These are phyloP conservation scores for Sebastes trivittatus DNA, from an alignment of 2,797 vertebrate species.

Conservation along the genomic window DNA sequence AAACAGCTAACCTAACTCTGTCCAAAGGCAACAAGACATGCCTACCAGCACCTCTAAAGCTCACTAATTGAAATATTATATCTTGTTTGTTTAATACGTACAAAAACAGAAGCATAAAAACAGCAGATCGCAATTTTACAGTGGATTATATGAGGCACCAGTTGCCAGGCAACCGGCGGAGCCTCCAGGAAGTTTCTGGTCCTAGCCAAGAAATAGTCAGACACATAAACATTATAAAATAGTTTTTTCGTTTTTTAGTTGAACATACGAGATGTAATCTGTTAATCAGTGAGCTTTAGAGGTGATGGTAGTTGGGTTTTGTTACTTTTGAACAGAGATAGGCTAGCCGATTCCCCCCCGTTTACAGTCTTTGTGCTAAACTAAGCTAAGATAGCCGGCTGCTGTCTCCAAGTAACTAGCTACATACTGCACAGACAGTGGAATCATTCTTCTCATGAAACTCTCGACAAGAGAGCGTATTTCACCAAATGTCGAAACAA, in stretches of 20 bases:
- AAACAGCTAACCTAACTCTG: neutral
- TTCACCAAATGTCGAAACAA: neutral
- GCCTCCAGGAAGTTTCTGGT: neutral
- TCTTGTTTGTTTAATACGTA: neutral
- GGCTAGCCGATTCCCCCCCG: fast-evolving
- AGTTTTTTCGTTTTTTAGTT: neutral
- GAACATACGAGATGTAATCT: neutral
- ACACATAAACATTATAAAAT: neutral
- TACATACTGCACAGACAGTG: neutral
- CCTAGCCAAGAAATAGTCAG: neutral
- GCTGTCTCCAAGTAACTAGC: neutral
- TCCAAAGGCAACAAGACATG: fast-evolving
- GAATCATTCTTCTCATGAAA: neutral
- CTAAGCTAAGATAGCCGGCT: neutral
- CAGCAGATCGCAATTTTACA: fast-evolving
- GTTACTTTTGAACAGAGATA: neutral
- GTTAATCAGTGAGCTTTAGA: neutral
- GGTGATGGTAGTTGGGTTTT: neutral
- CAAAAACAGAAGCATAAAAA: neutral
- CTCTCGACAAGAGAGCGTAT: neutral
- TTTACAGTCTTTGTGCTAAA: neutral
- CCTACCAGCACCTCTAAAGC: neutral
- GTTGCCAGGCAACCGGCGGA: neutral
- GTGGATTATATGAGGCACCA: neutral
- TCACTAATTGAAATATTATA: neutral